A percentile compares a stretch with the other conserved stretches of the same genome.
phyloP scores from a whole-genome alignment of 2,888 invertebrate genomes.

The Pristionchus maxplancki region DNA sequence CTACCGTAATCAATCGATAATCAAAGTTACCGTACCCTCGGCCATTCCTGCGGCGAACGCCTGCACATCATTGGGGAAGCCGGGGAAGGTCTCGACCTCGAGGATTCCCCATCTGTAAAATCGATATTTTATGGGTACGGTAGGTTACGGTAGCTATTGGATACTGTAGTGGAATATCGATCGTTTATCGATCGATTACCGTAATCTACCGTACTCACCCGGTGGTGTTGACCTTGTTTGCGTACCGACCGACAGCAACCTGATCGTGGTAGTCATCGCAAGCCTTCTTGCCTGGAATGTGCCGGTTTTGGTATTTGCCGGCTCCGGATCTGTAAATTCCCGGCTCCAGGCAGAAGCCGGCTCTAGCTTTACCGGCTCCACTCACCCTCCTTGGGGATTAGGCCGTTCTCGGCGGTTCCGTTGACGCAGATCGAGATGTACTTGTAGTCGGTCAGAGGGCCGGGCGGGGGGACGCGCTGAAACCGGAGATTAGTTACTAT shows the following conservation, averaged over 20 bases:
- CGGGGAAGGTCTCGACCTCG: slow-evolving; percentile 74
- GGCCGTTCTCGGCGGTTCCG: slow-evolving; percentile 59
- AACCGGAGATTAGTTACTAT: background rate
- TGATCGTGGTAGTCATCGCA: slow-evolving; percentile 53
- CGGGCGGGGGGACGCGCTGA: slow-evolving; percentile 22
- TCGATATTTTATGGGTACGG: slow-evolving; percentile 8
- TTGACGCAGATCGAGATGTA: slow-evolving; percentile 67
- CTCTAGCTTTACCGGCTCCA: background rate
- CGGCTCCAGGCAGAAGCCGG: background rate
- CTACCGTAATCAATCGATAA: background rate
- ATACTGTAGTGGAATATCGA: background rate
- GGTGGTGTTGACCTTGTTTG: slow-evolving; percentile 73
- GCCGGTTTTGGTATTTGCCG: background rate
- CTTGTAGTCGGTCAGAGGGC: slow-evolving; percentile 55
- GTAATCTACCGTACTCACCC: slow-evolving; percentile 58
- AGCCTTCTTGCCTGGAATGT: background rate
- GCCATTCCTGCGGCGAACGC: slow-evolving; percentile 76
- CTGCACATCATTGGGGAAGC: slow-evolving; percentile 69
- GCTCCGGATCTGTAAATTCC: background rate
- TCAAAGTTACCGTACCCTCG: slow-evolving; percentile 62
- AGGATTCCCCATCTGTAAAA: slow-evolving; percentile 74
- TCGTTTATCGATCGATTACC: background rate
- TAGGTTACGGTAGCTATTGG: too few species aligned
- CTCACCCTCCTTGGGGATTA: slow-evolving; percentile 48
- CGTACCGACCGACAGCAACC: slow-evolving; percentile 72